phyloP scores from a whole-genome alignment of 2,113 vertebrate species.

The Dasyurus viverrinus region DNA sequence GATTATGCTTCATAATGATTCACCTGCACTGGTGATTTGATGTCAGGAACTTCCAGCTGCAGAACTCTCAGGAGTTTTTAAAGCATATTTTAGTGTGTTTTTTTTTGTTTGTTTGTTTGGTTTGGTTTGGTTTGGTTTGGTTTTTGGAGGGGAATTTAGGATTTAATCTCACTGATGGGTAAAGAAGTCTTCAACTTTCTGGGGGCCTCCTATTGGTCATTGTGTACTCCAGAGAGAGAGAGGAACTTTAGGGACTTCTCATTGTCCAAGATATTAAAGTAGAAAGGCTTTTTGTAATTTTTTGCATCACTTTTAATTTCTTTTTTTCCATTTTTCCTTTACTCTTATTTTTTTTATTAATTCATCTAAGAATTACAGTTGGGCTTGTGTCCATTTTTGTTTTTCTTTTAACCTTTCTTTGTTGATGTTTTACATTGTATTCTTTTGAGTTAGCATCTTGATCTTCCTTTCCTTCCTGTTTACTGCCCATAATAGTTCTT shows the following conservation, averaged over 20 bases:
- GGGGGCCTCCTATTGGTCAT: slow-evolving; percentile 27
- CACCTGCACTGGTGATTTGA: slow-evolving; percentile 84
- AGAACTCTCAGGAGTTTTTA: too few species aligned
- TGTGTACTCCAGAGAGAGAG: slow-evolving; percentile 34
- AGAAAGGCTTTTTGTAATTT: slow-evolving; percentile 56
- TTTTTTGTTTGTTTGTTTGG: neutral
- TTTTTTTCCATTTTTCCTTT: neutral
- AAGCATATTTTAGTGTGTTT: neutral
- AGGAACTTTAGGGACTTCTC: slow-evolving; percentile 43
- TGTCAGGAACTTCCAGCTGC: neutral
- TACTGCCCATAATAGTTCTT: neutral
- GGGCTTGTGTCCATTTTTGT: neutral
- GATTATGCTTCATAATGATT: slow-evolving; percentile 88
- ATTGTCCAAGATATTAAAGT: slow-evolving; percentile 62
- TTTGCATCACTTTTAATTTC: neutral
- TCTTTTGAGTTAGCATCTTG: neutral
- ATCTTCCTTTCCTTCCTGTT: neutral
- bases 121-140: too few species aligned
- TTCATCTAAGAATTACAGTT: neutral
- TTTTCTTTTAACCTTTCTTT: neutral
- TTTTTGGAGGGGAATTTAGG: slow-evolving; percentile 53
- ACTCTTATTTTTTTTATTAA: neutral
- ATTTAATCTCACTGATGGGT: slow-evolving; percentile 61
- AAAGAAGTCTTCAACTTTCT: slow-evolving; percentile 57
- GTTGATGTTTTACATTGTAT: neutral